Evolutionary conservation across 2,113 vertebrate genomes (phyloP).

Genomic region (Chloropsis hardwickii): DNA sequence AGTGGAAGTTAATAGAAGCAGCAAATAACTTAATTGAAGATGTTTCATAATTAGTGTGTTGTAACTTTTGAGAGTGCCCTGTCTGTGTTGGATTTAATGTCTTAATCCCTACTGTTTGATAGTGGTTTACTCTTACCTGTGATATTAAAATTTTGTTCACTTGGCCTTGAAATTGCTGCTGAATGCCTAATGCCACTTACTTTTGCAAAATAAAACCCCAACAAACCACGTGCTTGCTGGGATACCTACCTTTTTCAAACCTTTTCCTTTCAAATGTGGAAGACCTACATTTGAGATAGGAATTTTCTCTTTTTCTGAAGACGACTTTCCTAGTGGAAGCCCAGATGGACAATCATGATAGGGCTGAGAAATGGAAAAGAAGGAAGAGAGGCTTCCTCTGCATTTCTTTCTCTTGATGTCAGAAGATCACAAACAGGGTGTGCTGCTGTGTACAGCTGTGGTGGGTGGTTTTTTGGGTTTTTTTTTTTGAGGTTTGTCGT

Average conservation of each 20-base stretch:
- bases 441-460: slow-evolving; percentile 18
- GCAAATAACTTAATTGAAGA: slow-evolving; percentile 65
- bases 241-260: neutral
- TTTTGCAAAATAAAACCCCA: neutral
- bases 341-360: neutral
- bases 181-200: neutral
- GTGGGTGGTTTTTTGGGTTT: neutral
- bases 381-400: slow-evolving; percentile 26
- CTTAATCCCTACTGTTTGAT: slow-evolving; percentile 42
- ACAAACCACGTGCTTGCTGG: neutral
- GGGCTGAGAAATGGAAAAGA: neutral
- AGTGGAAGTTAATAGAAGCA: slow-evolving; percentile 52
- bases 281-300: neutral
- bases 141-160: neutral
- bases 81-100: slow-evolving; percentile 32
- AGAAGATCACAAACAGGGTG: neutral
- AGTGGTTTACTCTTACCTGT: slow-evolving; percentile 2
- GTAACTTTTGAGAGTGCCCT: slow-evolving; percentile 32
- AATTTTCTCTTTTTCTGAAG: neutral
- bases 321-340: neutral
- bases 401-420: slow-evolving; percentile 52
- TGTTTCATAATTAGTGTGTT: slow-evolving; percentile 57
- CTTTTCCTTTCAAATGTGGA: neutral
- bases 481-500: neutral
- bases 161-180: neutral